Evolutionary conservation across 2,888 invertebrate genomes (phyloP), one percentile per base, ranked within the genome.

Genomic region (Trichogramma dendrolimi): DNA sequence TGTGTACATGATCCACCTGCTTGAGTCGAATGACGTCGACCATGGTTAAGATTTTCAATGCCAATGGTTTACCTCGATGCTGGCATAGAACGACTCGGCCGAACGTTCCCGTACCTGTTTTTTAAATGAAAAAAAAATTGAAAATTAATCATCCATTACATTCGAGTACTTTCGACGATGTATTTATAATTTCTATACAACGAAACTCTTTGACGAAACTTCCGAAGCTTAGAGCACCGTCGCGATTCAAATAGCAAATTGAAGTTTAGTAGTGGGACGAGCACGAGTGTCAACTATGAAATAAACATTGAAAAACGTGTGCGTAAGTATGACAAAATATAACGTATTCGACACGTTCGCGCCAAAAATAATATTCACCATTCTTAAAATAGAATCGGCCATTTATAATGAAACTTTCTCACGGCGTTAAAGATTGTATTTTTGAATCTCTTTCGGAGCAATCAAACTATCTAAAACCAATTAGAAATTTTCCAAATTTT

Each of bases 1-100:
- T 97, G 83, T 94, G 92, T 66, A 97, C 96, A 81, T 98, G 98
- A 74, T 96, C 96, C 71, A 96, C 93, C 83, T 97, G 97, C 81
- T 96, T 94, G 71, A 94, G 85, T 75, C 94, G 87, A 74, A 98
- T 93, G 67, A 98, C 92, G 80, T 96, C 94, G 50, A 91, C 87
- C 84, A 97, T 92, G 62, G 92, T 90, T 68, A 98, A 84, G 70
- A 96, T 91, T 83, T 98, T 98, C 86, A 98, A 90, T 52, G 98
- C 98, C 48, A 77, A 55, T 0, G 73, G 73, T 7, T 72, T 71
- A 75, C 90, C 87, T 78, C 90, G 91, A 80, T 95, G 92, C 71
- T 90, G 86, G 76, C 93, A 92, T 62, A 97, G 82, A 67, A 95
- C 90, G 42, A 98, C 98, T 62, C 96, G 87, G 52, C 97, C 97